Evolutionary conservation across 2,888 invertebrate genomes (phyloP), one percentile per base, ranked within the genome.

Genomic region (Teinopalpus imperialis): DNA sequence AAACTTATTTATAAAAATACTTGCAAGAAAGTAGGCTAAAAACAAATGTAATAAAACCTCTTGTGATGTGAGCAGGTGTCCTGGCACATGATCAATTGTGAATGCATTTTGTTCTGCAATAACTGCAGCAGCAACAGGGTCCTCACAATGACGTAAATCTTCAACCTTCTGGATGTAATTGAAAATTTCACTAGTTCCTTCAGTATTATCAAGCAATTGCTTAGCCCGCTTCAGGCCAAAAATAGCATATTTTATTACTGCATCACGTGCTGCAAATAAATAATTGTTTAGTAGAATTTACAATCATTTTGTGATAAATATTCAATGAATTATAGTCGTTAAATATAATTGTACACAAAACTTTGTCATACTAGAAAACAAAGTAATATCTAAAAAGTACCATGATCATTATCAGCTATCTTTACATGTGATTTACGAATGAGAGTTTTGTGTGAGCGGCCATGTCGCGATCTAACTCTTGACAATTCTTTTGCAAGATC

Each of bases 361-460:
- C n/a, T n/a, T n/a, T n/a, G n/a, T n/a, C n/a, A n/a, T n/a, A n/a
- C n/a, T n/a, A n/a, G n/a, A n/a, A n/a, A n/a, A n/a, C n/a, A n/a
- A n/a, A 16, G 2, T 16, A 16, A 16, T 16, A 4, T 16, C 4
- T 3, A 13, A 13, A 1, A 10, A 32, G 57, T 55, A 81, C 81
- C 87, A 80, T 75, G 69, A 74, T 92, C 85, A 53, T 74, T 65
- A 46, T 75, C 72, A n/a, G 77, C 72, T 30, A 89, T 55, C 67
- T 91, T 91, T 2, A 90, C 61, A 67, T 93, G 93, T 16, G 89
- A 91, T 59, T 93, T 87, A 56, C 91, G 90, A 0, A 93, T 76
- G n/a, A 95, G 81, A 57, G 94, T 94, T 59, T 92, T 92, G 67
- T 95, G 95, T 0, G 91, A 90, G 86, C 94, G 93, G 2, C 93